Conservation (phyloP, 2,888 invertebrate species). For the Busseola fusca region DNA sequence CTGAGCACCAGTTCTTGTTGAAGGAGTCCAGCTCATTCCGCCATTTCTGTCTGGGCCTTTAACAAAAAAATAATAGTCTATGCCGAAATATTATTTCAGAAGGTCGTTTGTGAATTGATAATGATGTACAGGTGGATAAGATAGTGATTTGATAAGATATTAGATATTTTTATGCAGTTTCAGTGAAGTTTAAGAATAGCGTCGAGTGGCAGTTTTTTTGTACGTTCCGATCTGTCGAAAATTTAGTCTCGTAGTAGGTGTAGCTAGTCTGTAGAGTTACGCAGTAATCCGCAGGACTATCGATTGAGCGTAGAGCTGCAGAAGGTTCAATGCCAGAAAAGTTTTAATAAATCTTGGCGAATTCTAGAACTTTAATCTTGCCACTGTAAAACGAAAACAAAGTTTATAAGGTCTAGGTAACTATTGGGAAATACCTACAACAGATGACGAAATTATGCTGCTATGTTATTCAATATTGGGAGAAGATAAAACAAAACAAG, state of each 20-base stretch:
- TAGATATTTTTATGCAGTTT: constrained; percentile 28
- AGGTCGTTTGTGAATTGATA: constrained; percentile 27
- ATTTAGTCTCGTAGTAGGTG: not conserved
- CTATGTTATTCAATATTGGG: constrained; percentile 19
- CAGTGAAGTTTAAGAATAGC: constrained; percentile 5
- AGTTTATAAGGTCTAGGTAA: not conserved
- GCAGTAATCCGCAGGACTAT: not conserved
- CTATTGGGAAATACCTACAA: constrained; percentile 17
- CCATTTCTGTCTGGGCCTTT: too few species aligned
- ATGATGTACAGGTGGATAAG: constrained; percentile 12
- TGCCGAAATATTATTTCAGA: constrained; percentile 3
- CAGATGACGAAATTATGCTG: constrained; percentile 7
- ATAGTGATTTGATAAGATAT: constrained; percentile 16
- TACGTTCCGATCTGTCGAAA: not conserved
- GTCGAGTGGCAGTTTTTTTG: not conserved
- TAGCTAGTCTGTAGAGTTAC: not conserved
- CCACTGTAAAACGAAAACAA: constrained; percentile 3
- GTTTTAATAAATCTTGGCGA: not conserved
- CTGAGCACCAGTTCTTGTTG: too few species aligned
- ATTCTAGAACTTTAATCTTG: not conserved
- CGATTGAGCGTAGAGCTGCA: not conserved
- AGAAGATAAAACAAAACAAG: constrained; percentile 23
- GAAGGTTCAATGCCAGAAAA: not conserved
- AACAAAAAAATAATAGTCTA: constrained; percentile 2
- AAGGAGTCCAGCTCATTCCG: too few species aligned